Conservation (phyloP, 2,113 vertebrate genomes). For the Gadus chalcogrammus region DNA sequence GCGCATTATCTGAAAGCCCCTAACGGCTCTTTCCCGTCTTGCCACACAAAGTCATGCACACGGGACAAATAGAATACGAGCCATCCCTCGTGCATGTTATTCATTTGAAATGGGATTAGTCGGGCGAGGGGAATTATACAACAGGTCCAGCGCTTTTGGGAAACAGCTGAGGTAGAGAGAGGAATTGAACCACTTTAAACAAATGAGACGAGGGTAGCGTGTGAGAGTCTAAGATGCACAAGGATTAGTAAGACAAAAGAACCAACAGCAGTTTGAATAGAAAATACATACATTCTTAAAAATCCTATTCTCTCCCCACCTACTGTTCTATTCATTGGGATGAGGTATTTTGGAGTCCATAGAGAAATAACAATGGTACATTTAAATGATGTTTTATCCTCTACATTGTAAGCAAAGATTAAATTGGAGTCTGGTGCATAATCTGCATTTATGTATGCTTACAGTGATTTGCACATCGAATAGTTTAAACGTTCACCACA, state of each 20-base stretch:
- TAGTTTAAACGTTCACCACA: too few species aligned
- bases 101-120: conserved; percentile 71
- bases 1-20: conserved; percentile 43
- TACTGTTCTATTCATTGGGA: background rate
- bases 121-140: conserved; percentile 62
- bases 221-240: conserved; percentile 21
- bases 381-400: too few species aligned
- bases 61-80: conserved; percentile 48
- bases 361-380: too few species aligned
- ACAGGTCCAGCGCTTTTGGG: conserved; percentile 53
- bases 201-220: conserved; percentile 33
- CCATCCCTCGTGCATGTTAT: conserved; percentile 58
- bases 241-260: conserved; percentile 20
- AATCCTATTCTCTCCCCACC: background rate
- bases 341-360: too few species aligned
- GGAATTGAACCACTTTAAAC: conserved; percentile 52
- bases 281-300: background rate
- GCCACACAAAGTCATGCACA: conserved; percentile 75
- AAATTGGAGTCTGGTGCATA: too few species aligned
- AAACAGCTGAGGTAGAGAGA: conserved; percentile 65
- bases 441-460: too few species aligned
- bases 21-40: conserved; percentile 66
- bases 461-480: too few species aligned
- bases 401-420: too few species aligned
- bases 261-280: background rate